These are phyloP conservation scores for Pampus argenteus DNA, from an alignment of 2,797 vertebrate species.

Conservation along the genomic window DNA sequence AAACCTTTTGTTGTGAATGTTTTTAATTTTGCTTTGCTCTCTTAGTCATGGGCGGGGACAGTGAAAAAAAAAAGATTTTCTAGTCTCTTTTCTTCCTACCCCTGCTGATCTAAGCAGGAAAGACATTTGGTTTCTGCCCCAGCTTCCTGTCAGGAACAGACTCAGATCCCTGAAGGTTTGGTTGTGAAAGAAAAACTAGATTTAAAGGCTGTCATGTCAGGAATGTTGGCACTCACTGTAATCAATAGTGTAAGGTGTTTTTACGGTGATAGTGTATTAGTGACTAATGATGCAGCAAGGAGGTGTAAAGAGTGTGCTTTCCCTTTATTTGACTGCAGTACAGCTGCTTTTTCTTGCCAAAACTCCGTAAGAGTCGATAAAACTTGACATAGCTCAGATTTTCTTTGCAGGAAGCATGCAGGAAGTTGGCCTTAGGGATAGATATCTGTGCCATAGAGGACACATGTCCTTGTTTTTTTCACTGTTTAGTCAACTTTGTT, in stretches of 20 bases:
- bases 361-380: constrained; percentile 72
- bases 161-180: constrained; percentile 66
- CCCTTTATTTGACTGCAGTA: constrained; percentile 78
- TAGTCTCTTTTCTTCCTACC: constrained; percentile 63
- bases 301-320: constrained; percentile 40
- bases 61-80: constrained; percentile 47
- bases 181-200: constrained; percentile 52
- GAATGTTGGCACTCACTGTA: neutral
- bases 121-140: constrained; percentile 78
- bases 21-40: constrained; percentile 65
- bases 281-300: constrained; percentile 47
- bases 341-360: constrained; percentile 76
- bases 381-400: constrained; percentile 62
- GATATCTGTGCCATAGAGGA: constrained; percentile 39
- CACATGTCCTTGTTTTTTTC: constrained; percentile 36
- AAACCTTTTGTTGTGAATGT: constrained; percentile 45
- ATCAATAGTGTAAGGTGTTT: constrained; percentile 28
- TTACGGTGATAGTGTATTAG: neutral
- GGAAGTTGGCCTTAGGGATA: constrained; percentile 64
- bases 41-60: constrained; percentile 67
- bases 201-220: constrained; percentile 32
- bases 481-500: constrained; percentile 3
- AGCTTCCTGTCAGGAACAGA: constrained; percentile 82
- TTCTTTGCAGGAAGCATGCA: constrained; percentile 57
- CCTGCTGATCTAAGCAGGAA: constrained; percentile 86